Percentiles rank a stretch among this genome's conserved stretches.
phyloP scores from a whole-genome alignment of 1,140 invertebrate genomes.

The Microvelia longipes region DNA sequence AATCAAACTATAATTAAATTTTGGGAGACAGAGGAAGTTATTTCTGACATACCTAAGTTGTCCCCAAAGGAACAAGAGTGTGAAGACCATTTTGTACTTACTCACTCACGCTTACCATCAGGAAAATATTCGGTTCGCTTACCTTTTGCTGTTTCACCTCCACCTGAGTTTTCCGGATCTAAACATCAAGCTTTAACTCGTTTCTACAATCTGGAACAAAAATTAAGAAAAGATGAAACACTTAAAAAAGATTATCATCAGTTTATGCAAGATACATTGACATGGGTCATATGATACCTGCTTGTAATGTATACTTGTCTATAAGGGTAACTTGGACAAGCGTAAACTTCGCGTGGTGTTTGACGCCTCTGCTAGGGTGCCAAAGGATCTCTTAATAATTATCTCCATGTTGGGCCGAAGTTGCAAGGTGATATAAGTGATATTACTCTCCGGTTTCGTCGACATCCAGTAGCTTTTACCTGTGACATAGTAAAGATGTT shows the following conservation, averaged over 20 bases:
- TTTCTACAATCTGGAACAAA: background rate
- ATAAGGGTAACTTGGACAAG: background rate
- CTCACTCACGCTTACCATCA: background rate
- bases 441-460: background rate
- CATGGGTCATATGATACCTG: background rate
- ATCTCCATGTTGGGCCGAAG: background rate
- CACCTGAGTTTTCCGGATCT: background rate
- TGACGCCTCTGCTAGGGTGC: background rate
- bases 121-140: background rate
- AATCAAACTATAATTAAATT: background rate
- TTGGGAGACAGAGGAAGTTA: background rate
- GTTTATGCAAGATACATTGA: background rate
- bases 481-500: background rate
- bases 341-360: background rate
- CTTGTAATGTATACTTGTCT: background rate
- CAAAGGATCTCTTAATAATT: background rate
- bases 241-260: background rate
- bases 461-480: background rate
- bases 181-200: background rate
- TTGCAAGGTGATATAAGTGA: background rate
- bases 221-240: background rate
- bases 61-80: background rate
- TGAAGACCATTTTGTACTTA: background rate
- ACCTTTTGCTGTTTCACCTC: background rate
- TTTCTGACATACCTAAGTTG: background rate